Evolutionary conservation across 92 coral and sea anemone species (phyloP), one percentile per base, ranked within the genome.

Genomic region (Parazoanthus darwini): DNA sequence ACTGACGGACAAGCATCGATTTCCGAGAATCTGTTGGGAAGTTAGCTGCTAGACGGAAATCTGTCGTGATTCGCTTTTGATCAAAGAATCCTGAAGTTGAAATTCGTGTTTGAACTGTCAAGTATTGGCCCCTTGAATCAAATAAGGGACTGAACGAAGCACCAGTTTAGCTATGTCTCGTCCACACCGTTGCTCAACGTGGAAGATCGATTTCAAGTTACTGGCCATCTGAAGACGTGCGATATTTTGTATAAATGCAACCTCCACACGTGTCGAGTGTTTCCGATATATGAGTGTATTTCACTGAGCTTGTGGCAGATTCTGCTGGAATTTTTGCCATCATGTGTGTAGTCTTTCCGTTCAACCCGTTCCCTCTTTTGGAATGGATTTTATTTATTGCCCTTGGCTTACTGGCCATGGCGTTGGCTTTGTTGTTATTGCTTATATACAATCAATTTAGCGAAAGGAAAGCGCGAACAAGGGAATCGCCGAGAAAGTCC

Each of bases 331-430:
- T 67, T 82, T 80, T 11, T 58, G 5, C 68, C 58, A 85, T 76
- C 48, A 95, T 95, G 98, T 95, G 98, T 89, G 98, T 95, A 7
- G 98, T 91, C 26, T 72, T 95, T 80, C 96, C 94, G 72, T 90
- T 95, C 91, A 92, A 92, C 86, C 93, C 95, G 38, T 59, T 95
- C 26, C 98, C 96, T 65, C 77, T 95, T 42, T 79, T 95, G 70
- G 67, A 86, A 81, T 92, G 94, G 86, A 93, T 93, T 89, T 86
- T 95, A 89, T 91, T 96, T 88, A 80, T 93, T 51, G 87, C 95
- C 79, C 92, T 94, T 50, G 94, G 85, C 75, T 88, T 94, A 72
- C 93, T 90, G 91, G 88, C 88, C 81, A 65, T 68, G 75, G 84
- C 85, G 46, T 23, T 85, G 23, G 56, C 88, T 63, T 87, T 83